Evolutionary conservation across 1,140 invertebrate genomes (phyloP), one percentile per base, ranked within the genome.

Genomic region (Brachionus calyciflorus): DNA sequence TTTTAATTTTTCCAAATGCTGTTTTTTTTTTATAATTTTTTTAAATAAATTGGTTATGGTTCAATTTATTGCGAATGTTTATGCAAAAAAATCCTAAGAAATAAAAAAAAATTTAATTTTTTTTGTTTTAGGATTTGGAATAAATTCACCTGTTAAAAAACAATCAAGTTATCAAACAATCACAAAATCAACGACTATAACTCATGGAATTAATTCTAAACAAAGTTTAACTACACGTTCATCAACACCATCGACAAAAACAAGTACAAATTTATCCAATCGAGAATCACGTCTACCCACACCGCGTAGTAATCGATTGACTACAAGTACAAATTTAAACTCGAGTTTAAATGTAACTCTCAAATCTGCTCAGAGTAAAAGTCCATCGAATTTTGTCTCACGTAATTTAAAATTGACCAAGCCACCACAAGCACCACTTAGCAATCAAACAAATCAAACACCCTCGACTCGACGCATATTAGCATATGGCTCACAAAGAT

Each of bases 341-440:
- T 24, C 33, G 6, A 44, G 19, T 26, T 41, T 65, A 17, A 65
- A 37, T 4, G 40, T 65, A 0, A 65, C 21, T 19, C 19, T 44
- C 17, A 65, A 65, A 46, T 65, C 60, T 12, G 60, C 60, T 26
- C 60, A 65, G 24, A 65, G 60, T 41, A 65, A 65, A 44, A 44
- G 37, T 14, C 60, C 60, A 21, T 65, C 60, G 17, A 65, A 65
- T 26, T 46, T 65, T 44, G 40, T 26, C 3, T 10, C 9, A 1
- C 60, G 60, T 14, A 65, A 65, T 24, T n/a, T 65, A 3, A 37
- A 65, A 40, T 21, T 65, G 1, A 10, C 28, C 24, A 73, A 73
- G 12, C 69, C 69, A 48, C 69, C 69, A 40, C 44, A 24, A 12
- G 69, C 48, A 3, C 69, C 69, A 19, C 9, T 51, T 5, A 49